Evolutionary conservation across 2,113 vertebrate species (phyloP).

Genomic region (Pelecanoides urinatrix): DNA sequence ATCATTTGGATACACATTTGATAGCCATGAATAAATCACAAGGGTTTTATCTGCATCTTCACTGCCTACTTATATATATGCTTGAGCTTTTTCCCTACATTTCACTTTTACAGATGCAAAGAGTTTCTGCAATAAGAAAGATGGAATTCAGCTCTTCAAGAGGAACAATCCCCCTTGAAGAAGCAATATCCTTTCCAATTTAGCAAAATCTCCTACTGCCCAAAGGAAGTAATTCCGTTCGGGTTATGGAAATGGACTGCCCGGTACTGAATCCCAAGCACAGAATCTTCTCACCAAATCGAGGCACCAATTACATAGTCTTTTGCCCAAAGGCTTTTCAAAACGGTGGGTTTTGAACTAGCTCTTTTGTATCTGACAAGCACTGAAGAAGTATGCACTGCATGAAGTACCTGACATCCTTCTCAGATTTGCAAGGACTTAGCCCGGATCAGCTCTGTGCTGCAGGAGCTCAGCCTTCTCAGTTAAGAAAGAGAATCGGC

Average conservation of each 20-base stretch:
- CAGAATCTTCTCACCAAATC: neutral
- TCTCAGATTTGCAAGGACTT: neutral
- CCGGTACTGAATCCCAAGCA: neutral
- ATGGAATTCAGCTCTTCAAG: neutral
- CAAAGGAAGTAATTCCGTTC: neutral
- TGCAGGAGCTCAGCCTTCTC: neutral
- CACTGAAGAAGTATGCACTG: neutral
- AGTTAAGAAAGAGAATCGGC: neutral
- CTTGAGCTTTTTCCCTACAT: neutral
- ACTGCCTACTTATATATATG: accelerated
- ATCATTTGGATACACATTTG: accelerated
- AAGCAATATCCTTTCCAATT: neutral
- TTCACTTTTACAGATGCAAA: neutral
- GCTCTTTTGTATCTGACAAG: neutral
- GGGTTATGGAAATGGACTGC: neutral
- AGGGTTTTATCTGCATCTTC: neutral
- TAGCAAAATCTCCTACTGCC: neutral
- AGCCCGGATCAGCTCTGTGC: neutral
- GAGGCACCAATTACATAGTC: neutral
- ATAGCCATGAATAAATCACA: neutral
- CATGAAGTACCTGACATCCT: neutral
- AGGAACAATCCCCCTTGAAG: neutral
- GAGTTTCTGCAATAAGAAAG: neutral
- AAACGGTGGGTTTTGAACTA: neutral
- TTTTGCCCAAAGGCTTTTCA: neutral